Evolutionary conservation across 2,888 invertebrate genomes (phyloP).

Genomic region (Anaspis maculata): DNA sequence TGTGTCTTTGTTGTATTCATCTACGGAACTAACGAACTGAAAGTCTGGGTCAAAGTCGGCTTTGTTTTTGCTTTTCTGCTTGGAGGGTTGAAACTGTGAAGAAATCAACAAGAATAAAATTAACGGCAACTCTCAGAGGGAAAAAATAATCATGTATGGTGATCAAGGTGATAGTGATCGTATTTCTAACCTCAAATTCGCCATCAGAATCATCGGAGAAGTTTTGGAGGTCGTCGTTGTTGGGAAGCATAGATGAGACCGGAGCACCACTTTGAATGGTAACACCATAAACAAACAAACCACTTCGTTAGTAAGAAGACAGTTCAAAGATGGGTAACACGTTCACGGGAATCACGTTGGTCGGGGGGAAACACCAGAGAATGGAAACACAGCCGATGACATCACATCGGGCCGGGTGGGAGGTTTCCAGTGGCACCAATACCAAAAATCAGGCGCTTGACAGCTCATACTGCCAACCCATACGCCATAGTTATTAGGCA

Average conservation of each 20-base stretch:
- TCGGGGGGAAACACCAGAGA: too few species aligned
- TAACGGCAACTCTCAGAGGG: conserved; percentile 4
- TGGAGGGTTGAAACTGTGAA: conserved; percentile 72
- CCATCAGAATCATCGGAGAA: conserved; percentile 73
- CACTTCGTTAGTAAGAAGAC: too few species aligned
- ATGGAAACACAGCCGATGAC: too few species aligned
- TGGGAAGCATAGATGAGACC: conserved; percentile 79
- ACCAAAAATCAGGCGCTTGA: conserved; percentile 16
- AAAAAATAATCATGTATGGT: neutral
- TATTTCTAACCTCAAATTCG: conserved; percentile 62
- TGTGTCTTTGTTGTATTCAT: conserved; percentile 69
- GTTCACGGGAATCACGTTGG: conserved; percentile 28
- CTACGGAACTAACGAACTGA: conserved; percentile 66
- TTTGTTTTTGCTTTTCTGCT: conserved; percentile 57
- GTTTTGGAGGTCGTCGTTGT: conserved; percentile 72
- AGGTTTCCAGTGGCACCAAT: conserved; percentile 12
- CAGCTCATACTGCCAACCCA: too few species aligned
- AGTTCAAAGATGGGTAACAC: too few species aligned
- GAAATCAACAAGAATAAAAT: conserved; percentile 23
- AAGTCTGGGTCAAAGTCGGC: conserved; percentile 76
- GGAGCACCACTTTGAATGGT: conserved; percentile 32
- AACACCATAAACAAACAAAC: conserved; percentile 19
- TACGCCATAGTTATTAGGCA: too few species aligned
- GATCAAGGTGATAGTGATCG: too few species aligned
- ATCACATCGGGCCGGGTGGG: too few species aligned